Conservation (phyloP, 2,797 vertebrate genomes). For the Coilia nasus region DNA sequence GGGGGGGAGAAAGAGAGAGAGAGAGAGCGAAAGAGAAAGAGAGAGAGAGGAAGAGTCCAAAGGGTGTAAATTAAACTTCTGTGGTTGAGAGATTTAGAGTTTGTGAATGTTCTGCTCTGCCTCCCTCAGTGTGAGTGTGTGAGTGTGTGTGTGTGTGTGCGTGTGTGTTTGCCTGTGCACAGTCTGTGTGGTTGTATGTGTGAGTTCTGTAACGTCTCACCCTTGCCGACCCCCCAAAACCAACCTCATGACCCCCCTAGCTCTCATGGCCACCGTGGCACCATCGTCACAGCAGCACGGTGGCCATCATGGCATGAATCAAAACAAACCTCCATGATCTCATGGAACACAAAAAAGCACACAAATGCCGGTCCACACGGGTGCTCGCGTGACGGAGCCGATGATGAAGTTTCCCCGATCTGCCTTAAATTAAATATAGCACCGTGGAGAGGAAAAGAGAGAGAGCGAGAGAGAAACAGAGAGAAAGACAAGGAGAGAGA, state of each 20-base stretch:
- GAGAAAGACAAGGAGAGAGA: not conserved
- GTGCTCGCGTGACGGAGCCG: not conserved
- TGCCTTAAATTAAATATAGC: constrained; percentile 70
- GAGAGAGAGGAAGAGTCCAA: too few species aligned
- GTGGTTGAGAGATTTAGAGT: constrained; percentile 2
- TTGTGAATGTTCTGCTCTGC: not conserved
- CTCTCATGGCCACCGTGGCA: not conserved
- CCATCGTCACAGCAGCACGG: not conserved
- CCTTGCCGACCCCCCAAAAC: too few species aligned
- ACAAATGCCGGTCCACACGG: not conserved
- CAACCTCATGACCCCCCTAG: too few species aligned
- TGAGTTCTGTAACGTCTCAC: too few species aligned
- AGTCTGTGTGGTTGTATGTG: not conserved
- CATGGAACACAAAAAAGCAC: not conserved
- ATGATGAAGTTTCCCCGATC: constrained; percentile 46
- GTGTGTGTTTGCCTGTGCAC: not conserved
- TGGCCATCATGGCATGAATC: not conserved
- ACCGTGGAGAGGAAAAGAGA: constrained; percentile 45
- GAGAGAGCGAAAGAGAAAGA: too few species aligned
- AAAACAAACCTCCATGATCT: not conserved
- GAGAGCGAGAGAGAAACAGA: too few species aligned
- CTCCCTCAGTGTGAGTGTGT: not conserved
- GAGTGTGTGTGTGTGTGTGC: not conserved
- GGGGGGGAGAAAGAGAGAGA: too few species aligned
- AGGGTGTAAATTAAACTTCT: not conserved